Percentiles rank a stretch among this genome's conserved stretches.
phyloP scores from a whole-genome alignment of 2,888 invertebrate species.

The Ectobius pallidus region DNA sequence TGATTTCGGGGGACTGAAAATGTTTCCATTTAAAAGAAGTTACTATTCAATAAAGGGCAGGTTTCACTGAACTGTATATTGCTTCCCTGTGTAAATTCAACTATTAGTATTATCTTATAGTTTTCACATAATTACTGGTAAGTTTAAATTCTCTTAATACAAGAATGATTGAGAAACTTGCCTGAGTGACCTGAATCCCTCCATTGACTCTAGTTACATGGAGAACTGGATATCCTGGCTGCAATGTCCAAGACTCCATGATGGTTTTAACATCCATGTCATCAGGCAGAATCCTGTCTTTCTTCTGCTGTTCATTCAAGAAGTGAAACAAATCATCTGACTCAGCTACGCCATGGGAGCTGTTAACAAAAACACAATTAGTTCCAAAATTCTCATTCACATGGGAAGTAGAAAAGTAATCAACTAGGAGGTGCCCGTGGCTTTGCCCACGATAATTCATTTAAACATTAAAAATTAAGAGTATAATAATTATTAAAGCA shows the following conservation, averaged over 20 bases:
- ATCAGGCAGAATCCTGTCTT: background rate
- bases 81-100: background rate
- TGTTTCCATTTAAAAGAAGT: too few relatives aligned
- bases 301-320: constrained; percentile 45
- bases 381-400: background rate
- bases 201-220: constrained; percentile 48
- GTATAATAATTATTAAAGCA: too few relatives aligned
- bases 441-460: too few relatives aligned
- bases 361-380: constrained; percentile 27
- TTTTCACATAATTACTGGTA: too few relatives aligned
- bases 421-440: too few relatives aligned
- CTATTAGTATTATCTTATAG: background rate
- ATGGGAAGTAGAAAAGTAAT: too few relatives aligned
- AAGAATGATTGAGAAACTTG: too few relatives aligned
- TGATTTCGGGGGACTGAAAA: too few relatives aligned
- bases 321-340: constrained; percentile 50
- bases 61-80: background rate
- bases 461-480: too few relatives aligned
- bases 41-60: too few relatives aligned
- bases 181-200: constrained; percentile 48
- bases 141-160: too few relatives aligned
- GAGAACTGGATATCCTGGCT: constrained; percentile 51
- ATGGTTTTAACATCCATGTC: constrained; percentile 32
- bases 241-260: constrained; percentile 49
- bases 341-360: constrained; percentile 45